Percentiles rank a stretch among this genome's conserved stretches.
These are phyloP conservation scores for Agraylea sexmaculata DNA, from an alignment of 1,140 invertebrate genomes.

Conservation along the genomic window DNA sequence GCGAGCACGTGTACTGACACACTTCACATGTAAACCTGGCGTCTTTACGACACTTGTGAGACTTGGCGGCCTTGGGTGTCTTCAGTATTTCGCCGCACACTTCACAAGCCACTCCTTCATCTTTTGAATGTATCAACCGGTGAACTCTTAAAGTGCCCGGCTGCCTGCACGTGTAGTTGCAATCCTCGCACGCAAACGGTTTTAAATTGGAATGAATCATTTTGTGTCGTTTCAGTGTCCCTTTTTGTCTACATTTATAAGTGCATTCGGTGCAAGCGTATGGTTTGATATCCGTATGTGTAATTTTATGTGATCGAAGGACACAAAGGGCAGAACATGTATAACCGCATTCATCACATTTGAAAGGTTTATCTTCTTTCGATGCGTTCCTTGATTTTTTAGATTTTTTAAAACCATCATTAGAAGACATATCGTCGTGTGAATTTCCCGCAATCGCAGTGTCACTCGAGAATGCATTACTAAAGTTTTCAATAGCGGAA, in stretches of 20 bases:
- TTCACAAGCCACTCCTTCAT: too few relatives aligned
- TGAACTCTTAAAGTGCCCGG: constrained; percentile 6
- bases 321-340: constrained; percentile 5
- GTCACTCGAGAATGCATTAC: too few relatives aligned
- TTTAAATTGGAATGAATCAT: constrained; percentile 5
- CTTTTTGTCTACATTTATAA: constrained; percentile 2
- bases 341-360: constrained; percentile 5
- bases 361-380: constrained; percentile 9
- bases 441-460: too few relatives aligned
- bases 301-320: constrained; percentile 8
- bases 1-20: too few relatives aligned
- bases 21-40: too few relatives aligned
- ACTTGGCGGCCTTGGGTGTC: too few relatives aligned
- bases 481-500: too few relatives aligned
- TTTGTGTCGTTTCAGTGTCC: constrained; percentile 7
- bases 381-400: too few relatives aligned
- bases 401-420: too few relatives aligned
- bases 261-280: constrained; percentile 7
- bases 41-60: too few relatives aligned
- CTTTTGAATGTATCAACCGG: constrained; percentile 4
- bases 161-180: constrained; percentile 6
- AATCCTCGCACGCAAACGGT: constrained; percentile 9
- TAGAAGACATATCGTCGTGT: too few relatives aligned
- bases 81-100: too few relatives aligned
- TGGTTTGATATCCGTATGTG: constrained; percentile 7